phyloP scores from a whole-genome alignment of 2,113 vertebrate species.

The Isurus oxyrinchus region DNA sequence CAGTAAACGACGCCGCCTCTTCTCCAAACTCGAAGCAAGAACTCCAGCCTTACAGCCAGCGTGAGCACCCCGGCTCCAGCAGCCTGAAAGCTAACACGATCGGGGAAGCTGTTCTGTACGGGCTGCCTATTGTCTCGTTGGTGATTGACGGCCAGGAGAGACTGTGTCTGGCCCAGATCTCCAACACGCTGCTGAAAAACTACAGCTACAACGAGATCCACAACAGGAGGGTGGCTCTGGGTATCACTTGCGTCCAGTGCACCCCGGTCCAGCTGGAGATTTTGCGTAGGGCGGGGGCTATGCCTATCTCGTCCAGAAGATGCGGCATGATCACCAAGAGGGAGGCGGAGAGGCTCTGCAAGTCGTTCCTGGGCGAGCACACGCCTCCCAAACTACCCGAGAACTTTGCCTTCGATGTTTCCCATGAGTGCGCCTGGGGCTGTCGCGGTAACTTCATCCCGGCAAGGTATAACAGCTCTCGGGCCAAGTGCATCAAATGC shows the following conservation, averaged over 20 bases:
- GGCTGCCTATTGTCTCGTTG: slow-evolving; percentile 85
- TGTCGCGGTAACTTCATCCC: slow-evolving; percentile 81
- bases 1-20: slow-evolving; percentile 76
- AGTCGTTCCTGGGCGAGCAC: slow-evolving; percentile 83
- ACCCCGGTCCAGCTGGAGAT: slow-evolving; percentile 87
- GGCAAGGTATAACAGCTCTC: slow-evolving; percentile 81
- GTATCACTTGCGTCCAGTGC: slow-evolving; percentile 87
- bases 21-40: slow-evolving; percentile 74
- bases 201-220: slow-evolving; percentile 93
- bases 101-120: slow-evolving; percentile 86
- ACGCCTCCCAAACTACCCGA: slow-evolving; percentile 77
- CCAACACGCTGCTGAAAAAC: slow-evolving; percentile 81
- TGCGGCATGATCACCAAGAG: slow-evolving; percentile 89
- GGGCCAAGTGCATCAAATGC: slow-evolving; percentile 88
- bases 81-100: slow-evolving; percentile 89
- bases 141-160: slow-evolving; percentile 88
- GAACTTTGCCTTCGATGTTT: slow-evolving; percentile 84
- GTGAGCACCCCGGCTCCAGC: slow-evolving; percentile 60
- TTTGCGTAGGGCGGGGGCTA: slow-evolving; percentile 77
- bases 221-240: slow-evolving; percentile 79
- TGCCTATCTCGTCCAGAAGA: slow-evolving; percentile 83
- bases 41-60: slow-evolving; percentile 45
- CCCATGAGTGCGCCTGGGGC: slow-evolving; percentile 87
- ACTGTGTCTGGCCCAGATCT: slow-evolving; percentile 85
- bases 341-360: slow-evolving; percentile 82